Evolutionary conservation across 1,140 invertebrate genomes (phyloP).

Genomic region (Octopus bimaculoides): DNA sequence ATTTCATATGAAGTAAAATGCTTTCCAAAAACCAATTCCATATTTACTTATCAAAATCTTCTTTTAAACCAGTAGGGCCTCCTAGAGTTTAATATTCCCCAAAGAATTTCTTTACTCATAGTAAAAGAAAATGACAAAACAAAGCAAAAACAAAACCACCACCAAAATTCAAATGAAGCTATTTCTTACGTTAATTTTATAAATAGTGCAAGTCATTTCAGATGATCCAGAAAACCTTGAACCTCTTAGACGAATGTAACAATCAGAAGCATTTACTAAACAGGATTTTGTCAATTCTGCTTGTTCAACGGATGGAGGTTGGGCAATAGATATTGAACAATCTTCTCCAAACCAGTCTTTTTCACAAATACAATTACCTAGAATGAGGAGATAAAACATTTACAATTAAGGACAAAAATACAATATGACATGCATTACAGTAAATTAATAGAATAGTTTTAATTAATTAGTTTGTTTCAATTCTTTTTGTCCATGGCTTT

Average conservation of each 20-base stretch:
- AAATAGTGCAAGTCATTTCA: conserved; percentile 29
- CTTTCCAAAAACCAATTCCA: too few species aligned
- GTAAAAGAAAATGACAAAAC: too few species aligned
- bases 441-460: too few species aligned
- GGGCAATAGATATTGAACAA: conserved; percentile 27
- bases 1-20: conserved; percentile 22
- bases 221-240: conserved; percentile 28
- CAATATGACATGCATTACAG: too few species aligned
- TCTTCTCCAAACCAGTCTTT: conserved; percentile 29
- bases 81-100: too few species aligned
- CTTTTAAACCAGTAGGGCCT: too few species aligned
- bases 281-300: conserved; percentile 10
- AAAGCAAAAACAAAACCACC: too few species aligned
- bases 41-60: too few species aligned
- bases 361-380: conserved; percentile 32
- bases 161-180: too few species aligned
- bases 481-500: too few species aligned
- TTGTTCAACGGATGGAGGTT: conserved; percentile 19
- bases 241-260: conserved; percentile 28
- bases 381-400: conserved; percentile 7
- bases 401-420: background rate
- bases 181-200: conserved; percentile 23
- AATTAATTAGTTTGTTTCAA: too few species aligned
- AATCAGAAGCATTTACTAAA: conserved; percentile 18
- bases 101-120: too few species aligned